Base-by-base conservation (phyloP, 2,888 invertebrate species). In the Lepidonotus clava region DNA sequence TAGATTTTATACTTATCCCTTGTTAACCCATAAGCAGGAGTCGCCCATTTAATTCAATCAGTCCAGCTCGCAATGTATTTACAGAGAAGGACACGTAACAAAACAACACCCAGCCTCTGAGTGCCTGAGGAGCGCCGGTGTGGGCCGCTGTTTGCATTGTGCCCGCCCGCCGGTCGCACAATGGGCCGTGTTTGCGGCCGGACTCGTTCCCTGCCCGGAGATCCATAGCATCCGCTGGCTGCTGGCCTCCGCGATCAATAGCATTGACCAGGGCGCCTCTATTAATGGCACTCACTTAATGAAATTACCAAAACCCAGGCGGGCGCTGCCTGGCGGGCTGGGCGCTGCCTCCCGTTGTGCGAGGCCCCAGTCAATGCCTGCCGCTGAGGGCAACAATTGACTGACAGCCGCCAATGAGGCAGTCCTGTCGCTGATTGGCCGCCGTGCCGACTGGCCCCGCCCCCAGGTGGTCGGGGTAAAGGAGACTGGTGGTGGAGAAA, bases 231-330 rank as follows among this genome's bases (percentile, higher is more conserved):
- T 41, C 80, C n/a, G 46, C 80, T 46, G 46, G 80, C 80, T 18
- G 80, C 11, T 46, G 46, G 80, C 46, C 80, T 18, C 80, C 46
- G 24, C 6, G 41, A 41, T 46, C 41, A 46, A 80, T 80, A 51
- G 46, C 51, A 80, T 80, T 80, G 80, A 80, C 80, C 80, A 80
- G 51, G 46, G 34, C 61, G 32, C 36, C 53, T 83, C 83, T 83
- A 83, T 83, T 83, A 83, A 83, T 83, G 83, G 83, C 61, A 83
- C 83, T 83, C 61, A 38, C 83, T 83, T 83, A 83, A 83, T 83
- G 53, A 56, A 53, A 83, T 83, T 83, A 83, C 61, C 46, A 80
- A 80, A 41, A 41, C 83, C 61, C 36, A 32, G 21, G 8, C 83
- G n/a, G 21, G 18, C 67, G 11, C 28, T 46, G 46, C 80, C 80